Conservation (phyloP, 2,113 vertebrate species). For the Scomber colias region DNA sequence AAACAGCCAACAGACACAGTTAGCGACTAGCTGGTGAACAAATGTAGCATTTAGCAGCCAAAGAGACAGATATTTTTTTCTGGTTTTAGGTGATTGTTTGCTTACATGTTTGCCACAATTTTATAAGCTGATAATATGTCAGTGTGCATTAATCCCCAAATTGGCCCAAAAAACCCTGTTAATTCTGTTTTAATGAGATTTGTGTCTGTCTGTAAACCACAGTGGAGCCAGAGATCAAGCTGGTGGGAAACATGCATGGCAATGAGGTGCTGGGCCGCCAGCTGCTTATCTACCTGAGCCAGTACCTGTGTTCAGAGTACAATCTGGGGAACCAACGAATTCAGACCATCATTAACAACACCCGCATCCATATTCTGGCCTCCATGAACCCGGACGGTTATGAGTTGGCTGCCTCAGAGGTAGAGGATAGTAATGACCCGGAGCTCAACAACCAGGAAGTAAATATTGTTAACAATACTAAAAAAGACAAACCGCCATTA, state of each 20-base stretch:
- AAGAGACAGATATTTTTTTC: no score
- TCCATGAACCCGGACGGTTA: conserved; percentile 99
- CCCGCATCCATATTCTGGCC: conserved; percentile 94
- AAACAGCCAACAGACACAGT: no score
- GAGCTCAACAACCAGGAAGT: conserved; percentile 86
- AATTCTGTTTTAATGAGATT: conserved; percentile 11
- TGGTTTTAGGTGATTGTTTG: no score
- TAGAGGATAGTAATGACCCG: conserved; percentile 86
- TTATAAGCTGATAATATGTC: not conserved
- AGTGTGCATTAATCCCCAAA: not conserved
- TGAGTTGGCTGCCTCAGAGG: conserved; percentile 94
- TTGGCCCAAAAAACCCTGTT: not conserved
- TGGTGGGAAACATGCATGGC: conserved; percentile 97
- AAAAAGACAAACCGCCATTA: conserved; percentile 70
- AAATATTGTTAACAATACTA: conserved; percentile 83
- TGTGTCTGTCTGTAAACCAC: conserved; percentile 41
- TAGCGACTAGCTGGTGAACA: no score
- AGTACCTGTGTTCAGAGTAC: conserved; percentile 96
- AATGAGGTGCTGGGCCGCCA: conserved; percentile 96
- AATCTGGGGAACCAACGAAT: conserved; percentile 89
- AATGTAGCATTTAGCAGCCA: no score
- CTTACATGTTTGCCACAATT: not conserved
- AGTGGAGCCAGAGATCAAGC: conserved; percentile 97
- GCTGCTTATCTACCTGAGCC: conserved; percentile 92
- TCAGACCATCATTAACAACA: conserved; percentile 93